Base-by-base conservation (phyloP, 1,140 invertebrate species). In the Trichogramma pretiosum region DNA sequence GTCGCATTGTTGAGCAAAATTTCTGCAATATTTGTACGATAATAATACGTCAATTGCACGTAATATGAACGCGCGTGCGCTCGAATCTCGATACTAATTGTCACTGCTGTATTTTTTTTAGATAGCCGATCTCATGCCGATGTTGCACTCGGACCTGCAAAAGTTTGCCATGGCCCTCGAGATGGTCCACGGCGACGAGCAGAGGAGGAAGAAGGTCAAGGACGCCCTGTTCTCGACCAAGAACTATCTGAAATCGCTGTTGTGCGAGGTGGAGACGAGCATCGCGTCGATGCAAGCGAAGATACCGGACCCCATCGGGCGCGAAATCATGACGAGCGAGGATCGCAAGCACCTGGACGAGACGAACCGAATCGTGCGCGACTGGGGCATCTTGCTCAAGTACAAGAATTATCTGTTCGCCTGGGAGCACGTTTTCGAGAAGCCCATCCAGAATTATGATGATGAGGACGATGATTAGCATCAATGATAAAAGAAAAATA, bases 131-230 rank as follows among this genome's bases (percentile, higher is more conserved):
- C 54, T 68, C 23, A 54, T 71, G 5, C 70, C 72, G 8, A 67
- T 66, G 32, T 18, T 74, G 16, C 64, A 73, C 30, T 42, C 56
- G 44, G 68, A 74, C 14, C 55, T 74, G 0, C 72, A 74, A 41
- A 73, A 71, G 42, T 74, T 74, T 46, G 64, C 70, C 1, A 63
- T 74, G 0, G 71, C 71, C 0, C 63, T 74, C 13, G 70, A 74
- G 24, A 57, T 72, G 23, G 21, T 74, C 35, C 40, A 66, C 10
- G 46, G 61, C 16, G 72, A 73, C 34, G 68, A 73, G 36, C 41
- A 45, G 7, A 37, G 40, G 42, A 46, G 5, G 1, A 24, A 23
- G 3, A 60, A 53, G 40, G 30, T 59, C 1, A 44, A 44, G n/a
- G 34, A 60, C n/a, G 63, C 67, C 3, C 55, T 72, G 2, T 21